Conservation (phyloP, 2,888 invertebrate genomes). For the Thereva unica region DNA sequence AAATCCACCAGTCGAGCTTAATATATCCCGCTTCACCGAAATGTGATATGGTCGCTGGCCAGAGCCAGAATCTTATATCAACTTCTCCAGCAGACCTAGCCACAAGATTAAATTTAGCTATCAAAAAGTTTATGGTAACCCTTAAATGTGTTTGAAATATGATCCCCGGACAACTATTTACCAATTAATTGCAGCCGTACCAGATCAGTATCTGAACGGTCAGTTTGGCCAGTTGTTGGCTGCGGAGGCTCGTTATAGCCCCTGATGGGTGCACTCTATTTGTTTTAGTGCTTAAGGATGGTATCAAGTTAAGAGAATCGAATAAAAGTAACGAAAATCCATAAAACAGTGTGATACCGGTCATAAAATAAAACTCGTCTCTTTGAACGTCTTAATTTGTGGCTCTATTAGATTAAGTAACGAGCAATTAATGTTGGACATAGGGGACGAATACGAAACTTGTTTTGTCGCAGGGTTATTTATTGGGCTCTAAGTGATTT, state of each 20-base stretch:
- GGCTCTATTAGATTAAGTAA: slow-evolving; percentile 59
- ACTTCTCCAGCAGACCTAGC: background rate
- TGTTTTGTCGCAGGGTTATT: slow-evolving; percentile 49
- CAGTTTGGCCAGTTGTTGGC: slow-evolving; percentile 10
- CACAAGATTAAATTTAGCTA: slow-evolving; percentile 31
- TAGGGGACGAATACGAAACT: slow-evolving; percentile 24
- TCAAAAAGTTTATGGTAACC: slow-evolving; percentile 23
- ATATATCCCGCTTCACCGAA: background rate
- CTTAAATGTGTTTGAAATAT: slow-evolving; percentile 39
- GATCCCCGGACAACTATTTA: slow-evolving; percentile 36
- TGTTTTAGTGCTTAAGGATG: background rate
- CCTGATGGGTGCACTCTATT: background rate
- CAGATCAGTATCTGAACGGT: slow-evolving; percentile 18
- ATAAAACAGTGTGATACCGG: slow-evolving; percentile 41
- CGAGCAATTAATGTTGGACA: slow-evolving; percentile 57
- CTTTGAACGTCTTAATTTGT: slow-evolving; percentile 57
- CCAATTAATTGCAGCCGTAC: slow-evolving; percentile 29
- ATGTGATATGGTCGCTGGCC: slow-evolving; percentile 1
- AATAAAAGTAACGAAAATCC: slow-evolving; percentile 26
- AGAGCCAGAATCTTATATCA: background rate
- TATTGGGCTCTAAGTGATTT: slow-evolving; percentile 59
- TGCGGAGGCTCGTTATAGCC: background rate
- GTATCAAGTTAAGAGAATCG: background rate
- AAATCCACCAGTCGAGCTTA: background rate
- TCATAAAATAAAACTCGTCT: slow-evolving; percentile 35